These are phyloP conservation scores for Zosterops pallidus DNA, from an alignment of 2,113 vertebrate genomes.

Conservation along the genomic window DNA sequence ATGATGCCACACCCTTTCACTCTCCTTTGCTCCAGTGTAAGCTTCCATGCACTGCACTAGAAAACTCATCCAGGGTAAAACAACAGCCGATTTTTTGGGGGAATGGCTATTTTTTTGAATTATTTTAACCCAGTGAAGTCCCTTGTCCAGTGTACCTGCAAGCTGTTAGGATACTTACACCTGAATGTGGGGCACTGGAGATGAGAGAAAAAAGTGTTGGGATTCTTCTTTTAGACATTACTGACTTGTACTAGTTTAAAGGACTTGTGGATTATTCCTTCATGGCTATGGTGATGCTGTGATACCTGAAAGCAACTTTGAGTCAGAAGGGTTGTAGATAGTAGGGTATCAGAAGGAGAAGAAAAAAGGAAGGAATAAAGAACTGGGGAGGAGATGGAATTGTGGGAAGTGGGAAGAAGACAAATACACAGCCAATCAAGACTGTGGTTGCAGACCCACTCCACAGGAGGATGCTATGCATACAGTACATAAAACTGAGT, in stretches of 20 bases:
- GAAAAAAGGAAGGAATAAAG: background rate
- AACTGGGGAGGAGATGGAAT: background rate
- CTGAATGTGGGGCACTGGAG: background rate
- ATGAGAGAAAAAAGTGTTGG: background rate
- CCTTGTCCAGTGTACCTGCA: fast-evolving
- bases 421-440: background rate
- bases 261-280: background rate
- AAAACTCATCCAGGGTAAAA: background rate
- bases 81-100: fast-evolving
- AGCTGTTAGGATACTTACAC: background rate
- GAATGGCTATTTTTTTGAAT: background rate
- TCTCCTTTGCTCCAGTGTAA: background rate
- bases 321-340: background rate
- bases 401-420: background rate
- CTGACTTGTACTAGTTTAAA: background rate
- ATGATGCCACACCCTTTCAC: background rate
- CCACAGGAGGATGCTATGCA: background rate
- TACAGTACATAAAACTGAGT: background rate
- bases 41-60: background rate
- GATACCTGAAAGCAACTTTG: background rate
- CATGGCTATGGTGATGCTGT: background rate
- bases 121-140: background rate
- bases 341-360: background rate
- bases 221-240: background rate
- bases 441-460: background rate